A percentile compares a stretch with the other conserved stretches of the same genome.
Evolutionary conservation across 2,888 invertebrate genomes (phyloP).

Genomic region (Drosophila borealis): DNA sequence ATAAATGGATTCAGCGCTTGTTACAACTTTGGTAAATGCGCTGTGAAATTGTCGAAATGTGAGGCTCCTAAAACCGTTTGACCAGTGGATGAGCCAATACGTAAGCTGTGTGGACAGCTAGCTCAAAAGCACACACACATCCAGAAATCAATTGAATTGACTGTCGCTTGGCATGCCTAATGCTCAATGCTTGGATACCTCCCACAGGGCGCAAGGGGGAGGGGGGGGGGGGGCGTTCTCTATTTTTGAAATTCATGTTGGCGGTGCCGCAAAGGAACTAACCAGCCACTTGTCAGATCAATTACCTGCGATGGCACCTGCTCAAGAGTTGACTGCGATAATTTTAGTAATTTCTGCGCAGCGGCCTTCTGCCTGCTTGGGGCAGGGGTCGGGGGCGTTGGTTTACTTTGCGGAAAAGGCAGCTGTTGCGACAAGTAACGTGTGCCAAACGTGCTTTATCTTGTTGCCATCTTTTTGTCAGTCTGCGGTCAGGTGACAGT

Average conservation of each 20-base stretch:
- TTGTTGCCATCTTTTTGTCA: constrained; percentile 53
- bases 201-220: constrained; percentile 2
- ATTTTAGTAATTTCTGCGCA: constrained; percentile 49
- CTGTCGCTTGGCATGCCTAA: not conserved
- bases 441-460: constrained; percentile 69
- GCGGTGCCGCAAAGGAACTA: constrained; percentile 27
- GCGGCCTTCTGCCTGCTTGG: not conserved
- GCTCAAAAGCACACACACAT: constrained; percentile 12
- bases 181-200: not conserved
- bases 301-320: constrained; percentile 56
- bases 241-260: constrained; percentile 53
- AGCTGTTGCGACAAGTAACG: constrained; percentile 40
- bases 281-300: constrained; percentile 65
- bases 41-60: constrained; percentile 52
- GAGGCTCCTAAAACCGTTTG: constrained; percentile 60
- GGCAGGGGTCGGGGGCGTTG: constrained; percentile 9
- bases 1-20: not conserved
- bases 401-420: constrained; percentile 57
- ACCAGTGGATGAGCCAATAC: constrained; percentile 44
- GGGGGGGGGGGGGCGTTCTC: constrained; percentile 22
- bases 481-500: constrained; percentile 32
- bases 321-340: constrained; percentile 28
- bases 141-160: constrained; percentile 50
- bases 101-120: not conserved
- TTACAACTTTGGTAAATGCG: constrained; percentile 42